Evolutionary conservation across 2,888 invertebrate species (phyloP).

Genomic region (Agonopterix subpropinquella): DNA sequence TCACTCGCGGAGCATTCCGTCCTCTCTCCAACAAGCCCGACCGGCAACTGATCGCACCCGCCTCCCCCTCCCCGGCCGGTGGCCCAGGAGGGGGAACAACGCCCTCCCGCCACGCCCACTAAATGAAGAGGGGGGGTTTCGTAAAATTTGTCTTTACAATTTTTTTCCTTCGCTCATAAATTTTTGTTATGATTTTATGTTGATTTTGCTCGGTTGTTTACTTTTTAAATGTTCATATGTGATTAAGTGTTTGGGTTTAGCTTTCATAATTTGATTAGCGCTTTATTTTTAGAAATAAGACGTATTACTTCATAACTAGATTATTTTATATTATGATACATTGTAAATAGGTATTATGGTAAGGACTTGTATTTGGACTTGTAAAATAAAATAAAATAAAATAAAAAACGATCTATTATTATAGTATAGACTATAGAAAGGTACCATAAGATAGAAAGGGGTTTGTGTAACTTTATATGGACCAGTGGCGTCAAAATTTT

Average conservation of each 20-base stretch:
- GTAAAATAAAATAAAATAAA: too few relatives aligned
- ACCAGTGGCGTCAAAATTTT: too few relatives aligned
- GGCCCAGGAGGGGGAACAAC: not conserved
- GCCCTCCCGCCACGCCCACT: not conserved
- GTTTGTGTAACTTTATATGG: too few relatives aligned
- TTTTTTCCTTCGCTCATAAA: conserved; percentile 33
- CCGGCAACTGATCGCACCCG: conserved; percentile 46
- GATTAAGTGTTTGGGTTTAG: not conserved
- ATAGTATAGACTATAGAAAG: too few relatives aligned
- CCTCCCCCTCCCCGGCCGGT: not conserved
- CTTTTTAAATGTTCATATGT: not conserved
- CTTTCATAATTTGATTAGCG: not conserved
- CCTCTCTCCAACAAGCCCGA: conserved; percentile 59
- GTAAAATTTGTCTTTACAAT: conserved; percentile 37
- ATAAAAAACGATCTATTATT: too few relatives aligned
- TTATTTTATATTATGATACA: too few relatives aligned
- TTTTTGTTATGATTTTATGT: conserved; percentile 19
- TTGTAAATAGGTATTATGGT: too few relatives aligned
- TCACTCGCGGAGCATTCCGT: conserved; percentile 55
- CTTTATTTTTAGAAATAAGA: not conserved
- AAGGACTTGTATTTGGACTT: too few relatives aligned
- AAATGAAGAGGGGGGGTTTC: not conserved
- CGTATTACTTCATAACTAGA: too few relatives aligned
- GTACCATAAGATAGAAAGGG: too few relatives aligned
- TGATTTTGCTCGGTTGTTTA: not conserved